These are phyloP conservation scores for Hemichromis elongatus DNA, from an alignment of 2,113 vertebrate genomes.

Conservation along the genomic window DNA sequence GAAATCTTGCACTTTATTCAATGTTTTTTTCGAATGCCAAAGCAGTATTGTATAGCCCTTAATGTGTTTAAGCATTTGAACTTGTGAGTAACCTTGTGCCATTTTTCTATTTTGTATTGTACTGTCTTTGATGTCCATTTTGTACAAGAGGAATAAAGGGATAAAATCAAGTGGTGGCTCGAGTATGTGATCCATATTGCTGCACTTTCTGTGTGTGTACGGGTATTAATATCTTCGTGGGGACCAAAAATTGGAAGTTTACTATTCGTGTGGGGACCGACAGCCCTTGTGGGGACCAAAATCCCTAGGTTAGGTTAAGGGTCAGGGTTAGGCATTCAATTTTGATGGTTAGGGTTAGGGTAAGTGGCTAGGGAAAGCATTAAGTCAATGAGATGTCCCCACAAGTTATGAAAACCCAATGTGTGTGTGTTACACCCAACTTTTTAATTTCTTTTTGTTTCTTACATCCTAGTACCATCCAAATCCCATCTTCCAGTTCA, in stretches of 20 bases:
- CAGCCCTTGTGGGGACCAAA: too few species aligned
- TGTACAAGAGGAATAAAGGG: slow-evolving; percentile 63
- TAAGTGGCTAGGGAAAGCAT: too few species aligned
- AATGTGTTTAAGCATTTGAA: slow-evolving; percentile 64
- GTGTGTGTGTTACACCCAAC: not conserved
- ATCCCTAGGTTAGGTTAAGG: too few species aligned
- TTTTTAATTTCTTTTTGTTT: not conserved
- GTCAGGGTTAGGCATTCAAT: too few species aligned
- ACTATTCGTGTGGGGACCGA: too few species aligned
- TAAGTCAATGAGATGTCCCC: too few species aligned
- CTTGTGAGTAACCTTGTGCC: slow-evolving; percentile 46
- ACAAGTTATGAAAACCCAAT: too few species aligned
- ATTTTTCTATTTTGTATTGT: slow-evolving; percentile 71
- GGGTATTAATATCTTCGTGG: too few species aligned
- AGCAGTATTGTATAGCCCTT: slow-evolving; percentile 86
- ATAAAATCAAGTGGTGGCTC: slow-evolving; percentile 23
- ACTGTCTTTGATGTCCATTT: slow-evolving; percentile 68
- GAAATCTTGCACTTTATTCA: slow-evolving; percentile 86
- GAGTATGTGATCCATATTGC: not conserved
- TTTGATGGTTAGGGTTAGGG: too few species aligned
- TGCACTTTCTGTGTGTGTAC: not conserved
- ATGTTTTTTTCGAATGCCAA: slow-evolving; percentile 80
- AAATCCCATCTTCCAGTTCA: slow-evolving; percentile 1
- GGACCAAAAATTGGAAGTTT: too few species aligned
- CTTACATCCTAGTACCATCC: not conserved